These are phyloP conservation scores for Antigone vipio DNA, from an alignment of 2,113 vertebrate species.

Conservation along the genomic window DNA sequence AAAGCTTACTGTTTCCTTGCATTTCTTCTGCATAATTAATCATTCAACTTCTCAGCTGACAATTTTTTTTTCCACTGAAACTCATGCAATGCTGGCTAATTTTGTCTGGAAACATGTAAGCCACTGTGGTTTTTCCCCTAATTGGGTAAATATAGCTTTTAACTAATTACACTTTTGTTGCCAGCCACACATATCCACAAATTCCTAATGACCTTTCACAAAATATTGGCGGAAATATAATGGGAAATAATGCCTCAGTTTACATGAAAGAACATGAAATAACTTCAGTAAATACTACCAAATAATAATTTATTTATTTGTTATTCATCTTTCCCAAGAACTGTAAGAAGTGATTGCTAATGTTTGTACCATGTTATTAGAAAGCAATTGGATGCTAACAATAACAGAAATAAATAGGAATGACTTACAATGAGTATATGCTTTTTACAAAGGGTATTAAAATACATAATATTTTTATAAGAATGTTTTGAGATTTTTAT, in stretches of 20 bases:
- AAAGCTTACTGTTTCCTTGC: neutral
- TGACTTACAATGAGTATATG: neutral
- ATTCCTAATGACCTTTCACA: neutral
- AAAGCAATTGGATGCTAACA: neutral
- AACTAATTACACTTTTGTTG: neutral
- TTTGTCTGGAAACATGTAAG: neutral
- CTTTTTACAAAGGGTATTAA: neutral
- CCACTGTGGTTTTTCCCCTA: neutral
- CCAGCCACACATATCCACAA: neutral
- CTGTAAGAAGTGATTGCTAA: neutral
- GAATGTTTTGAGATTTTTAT: neutral
- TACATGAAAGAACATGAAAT: neutral
- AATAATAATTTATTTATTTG: neutral
- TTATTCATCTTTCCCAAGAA: neutral
- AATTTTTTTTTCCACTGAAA: neutral
- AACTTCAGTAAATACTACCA: neutral
- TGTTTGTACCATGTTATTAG: neutral
- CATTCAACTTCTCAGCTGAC: neutral
- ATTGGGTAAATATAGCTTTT: neutral
- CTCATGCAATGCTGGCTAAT: neutral
- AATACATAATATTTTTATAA: neutral
- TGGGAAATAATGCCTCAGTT: neutral
- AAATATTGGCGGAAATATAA: neutral
- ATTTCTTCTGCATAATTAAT: conserved; percentile 37
- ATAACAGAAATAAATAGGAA: neutral